Conservation (phyloP, 2,888 invertebrate genomes). For the Cheilosia soror region DNA sequence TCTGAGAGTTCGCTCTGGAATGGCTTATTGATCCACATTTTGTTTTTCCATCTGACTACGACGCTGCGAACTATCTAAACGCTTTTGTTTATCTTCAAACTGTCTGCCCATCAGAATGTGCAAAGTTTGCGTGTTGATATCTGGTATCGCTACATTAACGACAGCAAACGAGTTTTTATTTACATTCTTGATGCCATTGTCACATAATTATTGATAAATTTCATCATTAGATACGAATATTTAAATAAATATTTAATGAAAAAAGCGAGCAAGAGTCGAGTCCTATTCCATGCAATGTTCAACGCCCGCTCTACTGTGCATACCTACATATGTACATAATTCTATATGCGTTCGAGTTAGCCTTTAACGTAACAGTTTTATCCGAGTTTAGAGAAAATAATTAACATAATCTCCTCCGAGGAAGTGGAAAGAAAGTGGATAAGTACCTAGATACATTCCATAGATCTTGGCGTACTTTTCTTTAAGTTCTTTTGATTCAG, state of each 20-base stretch:
- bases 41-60: slow-evolving; percentile 34
- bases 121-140: slow-evolving; percentile 39
- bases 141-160: slow-evolving; percentile 1
- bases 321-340: too few relatives aligned
- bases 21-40: slow-evolving; percentile 67
- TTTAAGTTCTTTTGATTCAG: background rate
- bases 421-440: background rate
- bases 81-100: slow-evolving; percentile 48
- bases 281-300: background rate
- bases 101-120: slow-evolving; percentile 23
- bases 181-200: background rate
- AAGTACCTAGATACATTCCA: background rate
- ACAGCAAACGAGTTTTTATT: slow-evolving; percentile 25
- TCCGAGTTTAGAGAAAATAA: background rate
- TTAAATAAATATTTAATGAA: background rate
- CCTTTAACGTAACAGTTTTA: too few relatives aligned
- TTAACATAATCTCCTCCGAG: background rate
- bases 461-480: background rate
- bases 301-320: background rate
- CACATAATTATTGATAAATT: slow-evolving; percentile 10
- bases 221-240: too few relatives aligned
- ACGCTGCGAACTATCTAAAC: slow-evolving; percentile 21
- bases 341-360: too few relatives aligned
- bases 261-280: background rate
- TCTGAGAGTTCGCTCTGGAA: slow-evolving; percentile 50